Conservation (phyloP, 2,797 vertebrate species). For the Crenuchus spilurus region DNA sequence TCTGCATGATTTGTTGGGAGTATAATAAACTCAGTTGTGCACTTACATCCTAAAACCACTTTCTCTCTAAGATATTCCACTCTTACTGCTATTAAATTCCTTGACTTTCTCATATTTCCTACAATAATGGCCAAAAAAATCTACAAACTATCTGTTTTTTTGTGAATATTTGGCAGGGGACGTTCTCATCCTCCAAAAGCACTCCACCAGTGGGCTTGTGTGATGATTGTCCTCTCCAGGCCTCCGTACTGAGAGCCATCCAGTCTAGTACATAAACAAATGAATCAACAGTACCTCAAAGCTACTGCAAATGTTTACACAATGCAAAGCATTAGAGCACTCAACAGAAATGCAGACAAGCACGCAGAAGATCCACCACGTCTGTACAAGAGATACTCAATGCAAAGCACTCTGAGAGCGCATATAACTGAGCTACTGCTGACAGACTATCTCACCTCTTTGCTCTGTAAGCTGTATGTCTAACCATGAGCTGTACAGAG, state of each 20-base stretch:
- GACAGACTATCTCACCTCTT: not conserved
- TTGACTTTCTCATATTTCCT: not conserved
- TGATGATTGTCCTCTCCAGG: conserved; percentile 59
- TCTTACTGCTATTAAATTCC: conserved; percentile 1
- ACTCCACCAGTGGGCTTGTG: conserved; percentile 45
- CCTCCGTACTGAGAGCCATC: conserved; percentile 57
- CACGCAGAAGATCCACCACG: conserved; percentile 5
- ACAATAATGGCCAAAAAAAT: conserved; percentile 16
- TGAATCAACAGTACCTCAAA: conserved; percentile 55
- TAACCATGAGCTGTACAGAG: not conserved
- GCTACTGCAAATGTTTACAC: conserved; percentile 55
- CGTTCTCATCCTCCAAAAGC: conserved; percentile 48
- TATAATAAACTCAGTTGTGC: too few relatives aligned
- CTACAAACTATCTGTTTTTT: conserved; percentile 7
- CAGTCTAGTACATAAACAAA: conserved; percentile 60
- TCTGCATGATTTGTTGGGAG: too few relatives aligned
- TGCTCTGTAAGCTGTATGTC: not conserved
- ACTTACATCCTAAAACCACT: not conserved
- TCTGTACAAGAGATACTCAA: conserved; percentile 4
- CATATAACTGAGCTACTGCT: conserved; percentile 8
- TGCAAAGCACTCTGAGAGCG: not conserved
- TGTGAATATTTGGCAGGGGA: conserved; percentile 41
- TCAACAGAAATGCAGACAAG: conserved; percentile 28
- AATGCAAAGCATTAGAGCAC: conserved; percentile 48
- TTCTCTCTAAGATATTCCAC: not conserved